Conservation (phyloP, 2,888 invertebrate genomes). For the Tinea trinotella region DNA sequence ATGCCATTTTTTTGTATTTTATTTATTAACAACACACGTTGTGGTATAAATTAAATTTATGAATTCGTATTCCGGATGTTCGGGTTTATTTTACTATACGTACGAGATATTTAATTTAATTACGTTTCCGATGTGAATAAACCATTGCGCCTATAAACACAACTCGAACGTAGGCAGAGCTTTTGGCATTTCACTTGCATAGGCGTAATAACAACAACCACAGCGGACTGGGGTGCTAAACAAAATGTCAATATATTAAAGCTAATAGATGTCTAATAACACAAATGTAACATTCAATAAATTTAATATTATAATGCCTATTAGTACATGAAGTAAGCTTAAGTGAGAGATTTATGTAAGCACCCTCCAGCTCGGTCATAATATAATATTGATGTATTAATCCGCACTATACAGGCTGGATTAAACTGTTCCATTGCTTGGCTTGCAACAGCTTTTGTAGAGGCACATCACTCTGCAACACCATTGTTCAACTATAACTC, state of each 20-base stretch:
- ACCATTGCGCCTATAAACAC: not conserved
- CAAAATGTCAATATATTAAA: too few relatives aligned
- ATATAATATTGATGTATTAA: too few relatives aligned
- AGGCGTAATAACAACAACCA: too few relatives aligned
- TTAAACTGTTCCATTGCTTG: not conserved
- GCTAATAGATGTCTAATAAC: too few relatives aligned
- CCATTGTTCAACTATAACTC: not conserved
- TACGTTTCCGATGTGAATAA: not conserved
- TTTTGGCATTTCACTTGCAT: too few relatives aligned
- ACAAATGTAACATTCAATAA: too few relatives aligned
- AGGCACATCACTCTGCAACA: not conserved
- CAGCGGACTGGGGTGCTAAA: too few relatives aligned
- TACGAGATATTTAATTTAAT: constrained; percentile 11
- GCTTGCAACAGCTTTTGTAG: not conserved
- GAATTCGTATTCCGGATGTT: constrained; percentile 22
- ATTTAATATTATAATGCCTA: too few relatives aligned
- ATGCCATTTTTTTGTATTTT: constrained; percentile 43
- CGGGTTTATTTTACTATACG: constrained; percentile 10
- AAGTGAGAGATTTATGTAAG: not conserved
- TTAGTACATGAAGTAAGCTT: not conserved
- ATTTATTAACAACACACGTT: constrained; percentile 41
- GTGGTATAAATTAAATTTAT: constrained; percentile 41
- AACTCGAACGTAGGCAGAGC: too few relatives aligned
- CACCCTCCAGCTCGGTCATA: not conserved
- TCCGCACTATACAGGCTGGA: not conserved